Percentiles rank a stretch among this genome's conserved stretches.
phyloP scores from a whole-genome alignment of 2,113 vertebrate genomes.

The Glaucomys volans region DNA sequence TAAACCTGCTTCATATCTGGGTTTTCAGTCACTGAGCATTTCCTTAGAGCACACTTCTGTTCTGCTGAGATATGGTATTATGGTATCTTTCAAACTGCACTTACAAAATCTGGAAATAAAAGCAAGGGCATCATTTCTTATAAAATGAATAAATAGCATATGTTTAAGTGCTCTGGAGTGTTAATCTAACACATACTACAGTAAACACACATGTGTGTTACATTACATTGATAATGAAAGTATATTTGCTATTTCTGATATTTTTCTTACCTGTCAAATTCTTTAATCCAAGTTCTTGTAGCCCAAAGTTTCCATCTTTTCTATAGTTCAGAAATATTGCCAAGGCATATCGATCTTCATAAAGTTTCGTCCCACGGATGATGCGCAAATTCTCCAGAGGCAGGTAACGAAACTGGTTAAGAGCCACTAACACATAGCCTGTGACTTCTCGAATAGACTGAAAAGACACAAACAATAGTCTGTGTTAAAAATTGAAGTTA shows the following conservation, averaged over 20 bases:
- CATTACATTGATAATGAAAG: background rate
- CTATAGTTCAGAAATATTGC: conserved; percentile 99
- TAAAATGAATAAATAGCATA: background rate
- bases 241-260: rapidly evolving
- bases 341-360: conserved; percentile 95
- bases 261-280: conserved; percentile 94
- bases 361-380: conserved; percentile 96
- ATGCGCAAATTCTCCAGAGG: conserved; percentile 98
- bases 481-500: background rate
- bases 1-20: conserved; percentile 65
- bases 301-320: conserved; percentile 94
- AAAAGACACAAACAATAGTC: conserved; percentile 67
- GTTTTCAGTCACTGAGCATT: conserved; percentile 60
- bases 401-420: conserved; percentile 98
- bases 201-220: background rate
- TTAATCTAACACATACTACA: background rate
- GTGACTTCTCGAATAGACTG: conserved; percentile 99
- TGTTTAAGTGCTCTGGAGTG: background rate
- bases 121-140: background rate
- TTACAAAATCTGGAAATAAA: conserved; percentile 55
- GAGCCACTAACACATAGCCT: conserved; percentile 97
- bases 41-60: conserved; percentile 56
- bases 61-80: conserved; percentile 62
- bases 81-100: background rate
- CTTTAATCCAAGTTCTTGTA: conserved; percentile 95